Evolutionary conservation across 2,113 vertebrate genomes (phyloP).

Genomic region (Sinosuthora webbiana): DNA sequence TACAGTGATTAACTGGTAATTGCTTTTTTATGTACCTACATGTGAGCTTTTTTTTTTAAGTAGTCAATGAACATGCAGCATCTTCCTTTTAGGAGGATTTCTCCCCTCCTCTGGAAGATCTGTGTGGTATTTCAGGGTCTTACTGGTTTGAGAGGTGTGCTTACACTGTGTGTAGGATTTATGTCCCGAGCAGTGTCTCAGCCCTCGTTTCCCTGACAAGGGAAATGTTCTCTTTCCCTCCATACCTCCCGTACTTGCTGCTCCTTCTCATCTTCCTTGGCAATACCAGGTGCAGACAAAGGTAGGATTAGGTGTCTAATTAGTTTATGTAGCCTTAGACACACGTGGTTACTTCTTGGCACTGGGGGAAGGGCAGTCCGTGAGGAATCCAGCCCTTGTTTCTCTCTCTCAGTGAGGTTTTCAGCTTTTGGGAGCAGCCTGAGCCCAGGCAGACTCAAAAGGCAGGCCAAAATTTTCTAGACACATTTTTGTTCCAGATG

Average conservation of each 20-base stretch:
- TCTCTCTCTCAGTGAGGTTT: not conserved
- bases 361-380: not conserved
- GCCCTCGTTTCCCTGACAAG: not conserved
- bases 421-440: not conserved
- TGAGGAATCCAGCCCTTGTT: not conserved
- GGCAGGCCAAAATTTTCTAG: not conserved
- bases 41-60: not conserved
- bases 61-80: not conserved
- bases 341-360: not conserved
- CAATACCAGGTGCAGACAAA: conserved; percentile 29
- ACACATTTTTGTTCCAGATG: not conserved
- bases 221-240: not conserved
- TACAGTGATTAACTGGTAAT: not conserved
- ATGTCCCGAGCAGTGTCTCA: not conserved
- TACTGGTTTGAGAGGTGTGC: not conserved
- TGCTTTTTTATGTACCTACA: not conserved
- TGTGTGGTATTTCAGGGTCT: not conserved
- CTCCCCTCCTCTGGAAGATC: not conserved
- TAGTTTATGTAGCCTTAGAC: conserved; percentile 41
- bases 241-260: not conserved
- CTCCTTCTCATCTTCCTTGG: not conserved
- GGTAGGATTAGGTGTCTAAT: conserved; percentile 61
- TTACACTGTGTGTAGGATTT: not conserved
- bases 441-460: not conserved
- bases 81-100: not conserved